Evolutionary conservation across 1,140 invertebrate genomes (phyloP).

Genomic region (Augochlora pura): DNA sequence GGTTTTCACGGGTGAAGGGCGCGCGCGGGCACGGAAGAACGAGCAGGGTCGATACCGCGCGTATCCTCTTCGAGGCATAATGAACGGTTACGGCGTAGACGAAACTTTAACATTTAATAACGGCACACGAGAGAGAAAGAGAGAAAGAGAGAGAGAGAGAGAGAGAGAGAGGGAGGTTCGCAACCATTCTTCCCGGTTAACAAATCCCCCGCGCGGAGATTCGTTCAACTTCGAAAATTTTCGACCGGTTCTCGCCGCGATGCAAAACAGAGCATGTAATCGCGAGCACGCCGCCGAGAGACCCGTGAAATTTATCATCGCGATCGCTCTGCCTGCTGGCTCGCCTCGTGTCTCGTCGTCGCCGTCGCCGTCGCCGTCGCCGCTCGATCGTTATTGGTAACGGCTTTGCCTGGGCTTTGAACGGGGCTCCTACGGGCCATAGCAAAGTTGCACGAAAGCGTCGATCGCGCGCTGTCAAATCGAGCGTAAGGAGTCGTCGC

Average conservation of each 20-base stretch:
- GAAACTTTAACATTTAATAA: slow-evolving; percentile 8
- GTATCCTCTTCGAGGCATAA: neutral
- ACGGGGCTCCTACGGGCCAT: neutral
- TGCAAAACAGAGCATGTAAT: slow-evolving; percentile 43
- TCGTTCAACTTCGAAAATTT: neutral
- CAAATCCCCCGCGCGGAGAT: neutral
- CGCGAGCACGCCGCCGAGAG: slow-evolving; percentile 5
- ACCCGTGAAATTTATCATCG: slow-evolving; percentile 32
- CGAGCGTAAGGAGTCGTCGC: slow-evolving; percentile 32
- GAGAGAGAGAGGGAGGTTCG: no score
- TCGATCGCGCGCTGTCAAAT: slow-evolving; percentile 17
- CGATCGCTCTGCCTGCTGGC: neutral
- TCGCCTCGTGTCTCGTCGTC: no score
- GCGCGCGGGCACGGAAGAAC: neutral
- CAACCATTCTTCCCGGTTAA: neutral
- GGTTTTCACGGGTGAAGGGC: neutral
- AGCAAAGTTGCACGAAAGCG: neutral
- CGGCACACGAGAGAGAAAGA: neutral
- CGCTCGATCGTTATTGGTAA: slow-evolving; percentile 24
- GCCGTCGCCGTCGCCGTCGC: no score
- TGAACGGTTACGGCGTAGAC: neutral
- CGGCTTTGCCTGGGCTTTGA: neutral
- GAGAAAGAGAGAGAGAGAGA: no score
- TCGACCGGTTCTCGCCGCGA: slow-evolving; percentile 13
- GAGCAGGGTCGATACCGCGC: slow-evolving; percentile 11